These are phyloP conservation scores for Bicyclus anynana DNA, from an alignment of 1,140 invertebrate species.

Conservation along the genomic window DNA sequence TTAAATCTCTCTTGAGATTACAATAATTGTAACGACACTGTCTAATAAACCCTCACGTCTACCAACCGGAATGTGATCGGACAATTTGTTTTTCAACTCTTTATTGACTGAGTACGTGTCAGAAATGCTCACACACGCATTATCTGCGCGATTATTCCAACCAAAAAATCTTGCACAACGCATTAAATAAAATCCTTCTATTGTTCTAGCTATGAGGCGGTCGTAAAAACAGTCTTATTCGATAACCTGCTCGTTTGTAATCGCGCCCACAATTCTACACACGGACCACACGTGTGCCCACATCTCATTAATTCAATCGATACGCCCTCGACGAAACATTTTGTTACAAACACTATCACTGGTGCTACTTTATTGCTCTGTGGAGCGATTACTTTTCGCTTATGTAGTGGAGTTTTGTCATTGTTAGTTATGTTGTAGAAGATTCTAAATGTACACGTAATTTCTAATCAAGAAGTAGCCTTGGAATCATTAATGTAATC, in stretches of 20 bases:
- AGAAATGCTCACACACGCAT: slow-evolving; percentile 4
- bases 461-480: too few species aligned
- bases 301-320: slow-evolving; percentile 74
- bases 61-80: background rate
- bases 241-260: slow-evolving; percentile 58
- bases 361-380: slow-evolving; percentile 47
- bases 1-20: background rate
- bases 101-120: slow-evolving; percentile 6
- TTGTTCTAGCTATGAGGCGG: slow-evolving; percentile 57
- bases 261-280: slow-evolving; percentile 46
- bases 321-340: slow-evolving; percentile 66
- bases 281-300: slow-evolving; percentile 68
- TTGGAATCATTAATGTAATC: too few species aligned
- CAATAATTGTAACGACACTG: background rate
- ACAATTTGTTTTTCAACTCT: background rate
- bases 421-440: background rate
- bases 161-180: slow-evolving; percentile 33
- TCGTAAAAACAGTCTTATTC: slow-evolving; percentile 51
- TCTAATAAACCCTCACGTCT: background rate
- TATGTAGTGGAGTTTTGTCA: background rate
- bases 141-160: slow-evolving; percentile 20
- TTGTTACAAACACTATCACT: slow-evolving; percentile 50
- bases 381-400: slow-evolving; percentile 15
- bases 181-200: slow-evolving; percentile 40
- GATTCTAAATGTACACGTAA: too few species aligned